Percentiles rank a stretch among this genome's conserved stretches.
phyloP scores from a whole-genome alignment of 1,140 invertebrate genomes.

The Eumaeus atala region DNA sequence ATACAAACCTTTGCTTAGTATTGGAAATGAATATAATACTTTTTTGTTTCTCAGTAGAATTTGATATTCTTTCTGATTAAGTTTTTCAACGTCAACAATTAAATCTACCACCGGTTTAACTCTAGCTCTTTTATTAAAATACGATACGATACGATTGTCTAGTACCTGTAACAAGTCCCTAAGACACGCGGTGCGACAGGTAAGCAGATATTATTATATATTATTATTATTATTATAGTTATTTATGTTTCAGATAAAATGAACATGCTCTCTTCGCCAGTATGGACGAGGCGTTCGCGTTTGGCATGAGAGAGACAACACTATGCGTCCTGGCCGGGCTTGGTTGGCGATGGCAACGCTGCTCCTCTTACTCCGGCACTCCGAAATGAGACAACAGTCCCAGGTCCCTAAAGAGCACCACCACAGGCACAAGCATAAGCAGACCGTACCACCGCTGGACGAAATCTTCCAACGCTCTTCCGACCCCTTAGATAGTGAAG shows the following conservation, averaged over 20 bases:
- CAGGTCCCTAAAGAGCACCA: conserved; percentile 47
- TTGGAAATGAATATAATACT: too few species aligned
- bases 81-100: too few species aligned
- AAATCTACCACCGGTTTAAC: too few species aligned
- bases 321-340: conserved; percentile 44
- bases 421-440: conserved; percentile 54
- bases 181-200: too few species aligned
- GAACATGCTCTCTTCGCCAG: conserved; percentile 24
- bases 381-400: conserved; percentile 41
- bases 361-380: conserved; percentile 34
- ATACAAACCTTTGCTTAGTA: too few species aligned
- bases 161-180: too few species aligned
- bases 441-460: conserved; percentile 24
- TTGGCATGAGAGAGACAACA: conserved; percentile 49
- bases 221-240: too few species aligned
- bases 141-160: too few species aligned
- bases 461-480: conserved; percentile 7
- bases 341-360: conserved; percentile 48
- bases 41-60: too few species aligned
- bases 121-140: too few species aligned
- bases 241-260: conserved; percentile 62
- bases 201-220: too few species aligned
- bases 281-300: conserved; percentile 36
- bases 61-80: too few species aligned
- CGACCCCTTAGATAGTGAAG: conserved; percentile 13